phyloP scores from a whole-genome alignment of 2,113 vertebrate species.

The Triplophysa dalaica region DNA sequence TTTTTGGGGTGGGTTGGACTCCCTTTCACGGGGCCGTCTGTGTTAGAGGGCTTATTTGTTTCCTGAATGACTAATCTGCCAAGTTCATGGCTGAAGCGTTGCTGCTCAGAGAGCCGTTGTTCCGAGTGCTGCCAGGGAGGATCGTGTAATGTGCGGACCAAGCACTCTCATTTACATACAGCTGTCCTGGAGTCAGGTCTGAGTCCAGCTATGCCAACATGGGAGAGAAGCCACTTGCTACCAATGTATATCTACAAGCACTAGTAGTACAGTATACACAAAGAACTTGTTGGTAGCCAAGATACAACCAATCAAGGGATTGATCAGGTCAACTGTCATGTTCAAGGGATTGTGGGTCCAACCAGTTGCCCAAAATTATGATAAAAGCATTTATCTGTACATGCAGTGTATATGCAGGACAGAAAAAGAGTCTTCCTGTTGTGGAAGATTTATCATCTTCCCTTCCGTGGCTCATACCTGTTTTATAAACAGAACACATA shows the following conservation, averaged over 20 bases:
- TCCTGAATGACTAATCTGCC: slow-evolving; percentile 90
- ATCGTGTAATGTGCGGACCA: slow-evolving; percentile 85
- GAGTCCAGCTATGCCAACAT: slow-evolving; percentile 67
- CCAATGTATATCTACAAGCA: background rate
- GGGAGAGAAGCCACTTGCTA: background rate
- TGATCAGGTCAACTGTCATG: background rate
- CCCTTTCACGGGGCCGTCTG: slow-evolving; percentile 60
- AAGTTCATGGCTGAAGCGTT: slow-evolving; percentile 83
- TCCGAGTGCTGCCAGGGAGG: slow-evolving; percentile 77
- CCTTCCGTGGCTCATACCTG: slow-evolving; percentile 15
- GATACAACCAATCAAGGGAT: background rate
- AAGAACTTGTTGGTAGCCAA: background rate
- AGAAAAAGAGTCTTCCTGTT: background rate
- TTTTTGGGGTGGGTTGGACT: slow-evolving; percentile 42
- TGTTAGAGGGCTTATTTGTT: slow-evolving; percentile 73
- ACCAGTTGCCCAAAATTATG: background rate
- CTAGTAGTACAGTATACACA: background rate
- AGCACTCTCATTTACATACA: slow-evolving; percentile 99
- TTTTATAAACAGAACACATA: slow-evolving; percentile 38
- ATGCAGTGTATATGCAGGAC: too few relatives aligned
- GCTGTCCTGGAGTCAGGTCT: slow-evolving; percentile 87
- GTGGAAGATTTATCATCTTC: slow-evolving; percentile 20
- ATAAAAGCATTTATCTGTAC: background rate
- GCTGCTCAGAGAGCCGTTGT: slow-evolving; percentile 85
- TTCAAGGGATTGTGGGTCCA: background rate